A percentile compares a stretch with the other conserved stretches of the same genome.
Evolutionary conservation across 2,888 invertebrate species (phyloP).

Genomic region (Acholoe squamosa): DNA sequence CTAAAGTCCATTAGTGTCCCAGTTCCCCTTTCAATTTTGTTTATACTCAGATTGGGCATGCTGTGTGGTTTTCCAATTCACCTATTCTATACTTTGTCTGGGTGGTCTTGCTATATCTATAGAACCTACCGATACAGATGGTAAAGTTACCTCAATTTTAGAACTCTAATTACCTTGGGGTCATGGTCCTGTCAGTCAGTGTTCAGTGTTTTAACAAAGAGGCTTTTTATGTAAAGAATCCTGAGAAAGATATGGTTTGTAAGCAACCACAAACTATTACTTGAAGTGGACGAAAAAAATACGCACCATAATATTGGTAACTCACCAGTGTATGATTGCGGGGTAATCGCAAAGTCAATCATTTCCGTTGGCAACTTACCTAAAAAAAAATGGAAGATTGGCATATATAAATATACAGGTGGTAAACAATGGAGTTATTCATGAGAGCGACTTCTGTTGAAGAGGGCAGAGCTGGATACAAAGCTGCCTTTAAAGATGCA

Average conservation of each 20-base stretch:
- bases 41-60: constrained; percentile 14
- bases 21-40: constrained; percentile 36
- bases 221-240: background rate
- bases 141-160: background rate
- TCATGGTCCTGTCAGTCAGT: background rate
- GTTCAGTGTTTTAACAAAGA: background rate
- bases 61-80: background rate
- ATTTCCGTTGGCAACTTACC: background rate
- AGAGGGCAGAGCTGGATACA: too few relatives aligned
- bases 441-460: too few relatives aligned
- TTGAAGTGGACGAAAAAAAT: too few relatives aligned
- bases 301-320: background rate
- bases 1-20: constrained; percentile 8
- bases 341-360: constrained; percentile 24
- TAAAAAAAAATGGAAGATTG: background rate
- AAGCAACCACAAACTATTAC: background rate
- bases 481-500: too few relatives aligned
- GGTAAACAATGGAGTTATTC: too few relatives aligned
- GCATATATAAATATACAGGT: background rate
- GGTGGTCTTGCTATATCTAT: background rate
- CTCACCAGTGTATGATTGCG: constrained; percentile 1
- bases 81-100: background rate
- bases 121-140: background rate
- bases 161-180: background rate
- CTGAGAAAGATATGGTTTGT: too few relatives aligned